Evolutionary conservation across 2,797 vertebrate species (phyloP).

Genomic region (Tamandua tetradactyla): DNA sequence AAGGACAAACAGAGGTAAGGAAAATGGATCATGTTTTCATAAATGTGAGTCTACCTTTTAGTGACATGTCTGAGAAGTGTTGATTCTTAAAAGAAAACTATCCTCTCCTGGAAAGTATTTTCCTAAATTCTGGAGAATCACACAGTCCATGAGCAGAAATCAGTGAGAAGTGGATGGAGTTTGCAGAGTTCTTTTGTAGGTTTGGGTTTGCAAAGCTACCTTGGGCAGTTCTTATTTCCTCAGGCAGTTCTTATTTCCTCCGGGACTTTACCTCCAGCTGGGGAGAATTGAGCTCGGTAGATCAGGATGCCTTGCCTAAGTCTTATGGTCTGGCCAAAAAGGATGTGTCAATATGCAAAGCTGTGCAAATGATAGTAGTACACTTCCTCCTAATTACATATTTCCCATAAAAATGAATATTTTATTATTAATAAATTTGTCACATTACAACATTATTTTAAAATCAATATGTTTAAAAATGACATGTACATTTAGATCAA

Average conservation of each 20-base stretch:
- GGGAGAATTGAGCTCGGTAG: background rate
- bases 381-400: background rate
- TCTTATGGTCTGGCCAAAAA: background rate
- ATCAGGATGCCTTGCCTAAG: background rate
- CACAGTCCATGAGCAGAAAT: background rate
- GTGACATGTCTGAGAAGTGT: background rate
- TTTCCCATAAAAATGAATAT: background rate
- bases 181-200: background rate
- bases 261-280: background rate
- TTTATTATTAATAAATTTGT: background rate
- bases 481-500: background rate
- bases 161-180: background rate
- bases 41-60: constrained; percentile 30
- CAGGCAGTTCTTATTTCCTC: background rate
- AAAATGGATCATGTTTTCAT: constrained; percentile 19
- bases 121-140: background rate
- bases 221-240: background rate
- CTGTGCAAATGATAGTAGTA: background rate
- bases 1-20: background rate
- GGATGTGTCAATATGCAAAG: background rate
- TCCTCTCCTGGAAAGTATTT: background rate
- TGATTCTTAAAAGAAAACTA: constrained; percentile 14
- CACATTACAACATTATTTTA: background rate
- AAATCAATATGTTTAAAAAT: constrained; percentile 9
- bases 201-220: background rate